A percentile compares a stretch with the other conserved stretches of the same genome.
Conservation (phyloP, 1,140 invertebrate species). For the Philopotamus ludificatus region DNA sequence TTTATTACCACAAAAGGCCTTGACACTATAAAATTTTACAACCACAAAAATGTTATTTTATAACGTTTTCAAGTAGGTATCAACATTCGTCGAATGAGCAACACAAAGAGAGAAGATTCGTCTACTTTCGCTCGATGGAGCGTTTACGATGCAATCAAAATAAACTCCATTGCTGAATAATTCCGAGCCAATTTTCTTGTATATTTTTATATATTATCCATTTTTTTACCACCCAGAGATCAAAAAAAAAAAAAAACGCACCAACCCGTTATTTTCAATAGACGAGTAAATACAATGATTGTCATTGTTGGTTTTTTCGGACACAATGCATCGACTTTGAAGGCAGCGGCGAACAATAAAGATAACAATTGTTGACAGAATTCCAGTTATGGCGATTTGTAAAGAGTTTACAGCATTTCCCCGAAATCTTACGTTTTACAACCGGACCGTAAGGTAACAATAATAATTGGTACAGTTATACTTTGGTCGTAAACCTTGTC, state of each 20-base stretch:
- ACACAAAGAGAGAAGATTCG: neutral
- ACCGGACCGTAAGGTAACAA: conserved; percentile 27
- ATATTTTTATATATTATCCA: too few species aligned
- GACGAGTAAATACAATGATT: too few species aligned
- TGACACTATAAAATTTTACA: conserved; percentile 11
- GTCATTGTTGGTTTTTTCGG: too few species aligned
- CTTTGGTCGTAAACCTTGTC: conserved; percentile 29
- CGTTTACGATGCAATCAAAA: neutral
- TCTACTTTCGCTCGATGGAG: neutral
- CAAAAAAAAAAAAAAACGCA: too few species aligned
- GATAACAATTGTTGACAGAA: conserved; percentile 22
- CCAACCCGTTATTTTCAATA: too few species aligned
- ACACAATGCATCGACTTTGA: too few species aligned
- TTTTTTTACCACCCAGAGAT: too few species aligned
- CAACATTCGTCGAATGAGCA: neutral
- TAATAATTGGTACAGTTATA: conserved; percentile 40
- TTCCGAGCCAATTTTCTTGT: too few species aligned
- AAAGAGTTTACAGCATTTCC: conserved; percentile 35
- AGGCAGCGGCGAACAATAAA: too few species aligned
- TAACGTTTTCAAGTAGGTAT: neutral
- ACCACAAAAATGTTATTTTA: neutral
- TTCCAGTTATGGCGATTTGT: conserved; percentile 30
- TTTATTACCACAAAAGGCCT: conserved; percentile 15
- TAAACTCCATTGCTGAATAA: too few species aligned
- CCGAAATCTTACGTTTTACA: conserved; percentile 37